phyloP scores from a whole-genome alignment of 2,888 invertebrate species.

The Aethes cnicana region DNA sequence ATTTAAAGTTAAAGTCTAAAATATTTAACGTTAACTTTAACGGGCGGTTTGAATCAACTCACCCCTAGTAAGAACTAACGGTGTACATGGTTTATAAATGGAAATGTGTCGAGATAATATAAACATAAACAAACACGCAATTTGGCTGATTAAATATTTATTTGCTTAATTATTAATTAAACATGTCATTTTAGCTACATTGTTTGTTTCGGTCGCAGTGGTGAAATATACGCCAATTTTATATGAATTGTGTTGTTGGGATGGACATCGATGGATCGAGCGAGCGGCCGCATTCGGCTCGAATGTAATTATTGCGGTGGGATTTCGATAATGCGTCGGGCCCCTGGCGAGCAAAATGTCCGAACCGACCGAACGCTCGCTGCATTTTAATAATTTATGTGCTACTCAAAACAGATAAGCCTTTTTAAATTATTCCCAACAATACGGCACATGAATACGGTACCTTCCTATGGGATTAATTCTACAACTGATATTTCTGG shows the following conservation, averaged over 20 bases:
- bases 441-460: too few species aligned
- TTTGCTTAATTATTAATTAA: neutral
- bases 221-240: conserved; percentile 44
- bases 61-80: too few species aligned
- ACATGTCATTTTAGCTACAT: neutral
- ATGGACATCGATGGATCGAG: conserved; percentile 59
- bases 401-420: conserved; percentile 63
- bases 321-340: conserved; percentile 77
- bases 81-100: too few species aligned
- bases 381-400: conserved; percentile 77
- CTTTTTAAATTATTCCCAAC: conserved; percentile 54
- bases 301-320: conserved; percentile 80
- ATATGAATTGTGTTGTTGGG: conserved; percentile 64
- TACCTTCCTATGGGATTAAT: conserved; percentile 4
- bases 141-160: too few species aligned
- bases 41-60: too few species aligned
- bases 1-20: too few species aligned
- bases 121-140: too few species aligned
- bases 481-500: neutral
- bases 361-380: conserved; percentile 68
- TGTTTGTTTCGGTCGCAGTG: conserved; percentile 6
- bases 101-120: too few species aligned
- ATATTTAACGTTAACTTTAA: too few species aligned
- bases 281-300: conserved; percentile 67
- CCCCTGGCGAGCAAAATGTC: conserved; percentile 68